Percentiles rank a stretch among this genome's conserved stretches.
These are phyloP conservation scores for Typhlomys cinereus DNA, from an alignment of 2,113 vertebrate genomes.

Conservation along the genomic window DNA sequence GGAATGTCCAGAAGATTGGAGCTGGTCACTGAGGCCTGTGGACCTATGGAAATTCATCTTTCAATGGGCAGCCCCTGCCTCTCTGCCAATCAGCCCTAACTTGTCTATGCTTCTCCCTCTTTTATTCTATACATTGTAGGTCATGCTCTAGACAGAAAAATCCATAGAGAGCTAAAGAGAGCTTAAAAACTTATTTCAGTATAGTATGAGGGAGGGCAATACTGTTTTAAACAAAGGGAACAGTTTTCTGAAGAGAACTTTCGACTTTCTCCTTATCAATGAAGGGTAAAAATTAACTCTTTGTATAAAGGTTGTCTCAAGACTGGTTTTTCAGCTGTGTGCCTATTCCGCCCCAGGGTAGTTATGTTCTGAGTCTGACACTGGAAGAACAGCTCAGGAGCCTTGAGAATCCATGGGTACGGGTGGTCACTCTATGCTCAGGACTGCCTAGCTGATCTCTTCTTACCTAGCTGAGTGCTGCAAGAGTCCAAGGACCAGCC, in stretches of 20 bases:
- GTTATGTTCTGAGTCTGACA: not conserved
- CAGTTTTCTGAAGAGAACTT: slow-evolving; percentile 38
- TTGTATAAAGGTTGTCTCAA: not conserved
- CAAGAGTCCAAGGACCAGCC: slow-evolving; percentile 94
- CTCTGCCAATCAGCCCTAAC: not conserved
- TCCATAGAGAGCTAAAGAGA: not conserved
- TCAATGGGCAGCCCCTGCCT: not conserved
- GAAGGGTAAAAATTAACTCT: not conserved
- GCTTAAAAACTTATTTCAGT: not conserved
- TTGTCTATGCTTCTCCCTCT: not conserved
- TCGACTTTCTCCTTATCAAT: not conserved
- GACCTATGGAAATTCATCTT: not conserved
- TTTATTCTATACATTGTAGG: not conserved
- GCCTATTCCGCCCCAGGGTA: not conserved
- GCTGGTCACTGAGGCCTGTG: not conserved
- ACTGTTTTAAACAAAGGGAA: not conserved
- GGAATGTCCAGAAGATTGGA: not conserved
- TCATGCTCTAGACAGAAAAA: slow-evolving; percentile 14
- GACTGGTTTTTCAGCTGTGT: not conserved
- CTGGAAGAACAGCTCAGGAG: not conserved
- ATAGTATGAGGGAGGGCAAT: not conserved
- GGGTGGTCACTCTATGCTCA: not conserved
- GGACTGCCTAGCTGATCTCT: not conserved
- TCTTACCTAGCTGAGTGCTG: slow-evolving; percentile 93
- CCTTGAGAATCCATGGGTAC: not conserved